phyloP scores from a whole-genome alignment of 2,888 invertebrate species.

The Antitype chi region DNA sequence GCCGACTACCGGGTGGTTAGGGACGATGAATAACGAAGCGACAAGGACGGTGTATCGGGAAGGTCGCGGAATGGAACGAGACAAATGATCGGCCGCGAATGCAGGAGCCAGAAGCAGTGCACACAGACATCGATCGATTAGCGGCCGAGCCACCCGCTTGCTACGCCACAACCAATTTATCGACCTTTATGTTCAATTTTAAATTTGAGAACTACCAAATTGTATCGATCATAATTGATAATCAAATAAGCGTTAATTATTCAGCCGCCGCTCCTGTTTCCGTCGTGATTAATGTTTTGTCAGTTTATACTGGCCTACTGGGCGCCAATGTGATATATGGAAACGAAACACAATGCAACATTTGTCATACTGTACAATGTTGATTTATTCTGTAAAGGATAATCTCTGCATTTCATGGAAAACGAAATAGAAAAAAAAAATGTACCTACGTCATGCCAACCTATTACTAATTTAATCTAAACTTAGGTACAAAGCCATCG shows the following conservation, averaged over 20 bases:
- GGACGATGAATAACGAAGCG: conserved; percentile 88
- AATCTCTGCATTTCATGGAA: neutral
- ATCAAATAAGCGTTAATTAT: conserved; percentile 70
- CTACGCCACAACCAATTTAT: conserved; percentile 84
- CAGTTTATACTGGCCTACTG: conserved; percentile 20
- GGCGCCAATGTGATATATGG: conserved; percentile 1
- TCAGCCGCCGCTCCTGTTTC: conserved; percentile 44
- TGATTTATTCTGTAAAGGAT: neutral
- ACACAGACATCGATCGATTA: conserved; percentile 90
- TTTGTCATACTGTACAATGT: conserved; percentile 5
- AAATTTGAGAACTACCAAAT: conserved; percentile 80
- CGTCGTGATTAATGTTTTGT: conserved; percentile 38
- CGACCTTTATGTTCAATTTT: conserved; percentile 84
- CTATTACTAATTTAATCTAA: conserved; percentile 69
- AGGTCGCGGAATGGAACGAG: conserved; percentile 78
- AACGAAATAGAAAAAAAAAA: conserved; percentile 22
- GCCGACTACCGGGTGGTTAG: conserved; percentile 88
- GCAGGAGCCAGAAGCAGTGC: conserved; percentile 84
- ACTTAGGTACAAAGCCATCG: conserved; percentile 77
- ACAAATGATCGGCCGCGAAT: conserved; percentile 80
- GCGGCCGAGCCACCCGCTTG: conserved; percentile 81
- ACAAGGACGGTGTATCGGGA: conserved; percentile 83
- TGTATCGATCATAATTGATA: conserved; percentile 74
- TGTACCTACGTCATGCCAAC: conserved; percentile 39
- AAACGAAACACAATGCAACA: conserved; percentile 12